Percentiles rank a stretch among this genome's conserved stretches.
Evolutionary conservation across 2,797 vertebrate genomes (phyloP).

Genomic region (Salarias fasciatus): DNA sequence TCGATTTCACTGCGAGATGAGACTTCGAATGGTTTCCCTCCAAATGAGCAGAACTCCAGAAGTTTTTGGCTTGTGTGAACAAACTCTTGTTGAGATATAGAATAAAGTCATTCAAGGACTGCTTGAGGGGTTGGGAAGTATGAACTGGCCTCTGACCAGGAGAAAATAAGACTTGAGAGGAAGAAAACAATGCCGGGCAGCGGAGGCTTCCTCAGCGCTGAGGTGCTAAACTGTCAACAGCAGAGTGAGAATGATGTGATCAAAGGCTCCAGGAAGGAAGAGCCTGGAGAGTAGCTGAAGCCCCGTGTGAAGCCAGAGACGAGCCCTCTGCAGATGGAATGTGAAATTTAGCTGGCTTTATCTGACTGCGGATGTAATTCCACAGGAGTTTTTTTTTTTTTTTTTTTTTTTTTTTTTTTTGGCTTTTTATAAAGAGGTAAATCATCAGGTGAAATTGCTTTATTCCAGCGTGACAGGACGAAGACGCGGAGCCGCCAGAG

Average conservation of each 20-base stretch:
- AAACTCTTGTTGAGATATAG: conserved; percentile 19
- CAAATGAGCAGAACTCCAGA: conserved; percentile 22
- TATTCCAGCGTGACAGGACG: neutral
- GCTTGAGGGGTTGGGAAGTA: conserved; percentile 54
- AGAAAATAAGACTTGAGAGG: conserved; percentile 19
- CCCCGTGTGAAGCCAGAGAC: conserved; percentile 33
- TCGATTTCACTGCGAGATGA: conserved; percentile 39
- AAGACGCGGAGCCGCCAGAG: neutral
- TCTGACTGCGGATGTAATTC: conserved; percentile 4
- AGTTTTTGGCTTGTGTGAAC: conserved; percentile 14
- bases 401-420: neutral
- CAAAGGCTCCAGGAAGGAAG: conserved; percentile 70
- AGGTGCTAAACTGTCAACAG: conserved; percentile 79
- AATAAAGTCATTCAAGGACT: conserved; percentile 32
- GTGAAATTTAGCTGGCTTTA: conserved; percentile 20
- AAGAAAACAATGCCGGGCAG: conserved; percentile 63
- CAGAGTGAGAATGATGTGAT: conserved; percentile 74
- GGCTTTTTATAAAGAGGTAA: neutral
- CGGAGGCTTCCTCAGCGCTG: conserved; percentile 60
- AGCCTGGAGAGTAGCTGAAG: conserved; percentile 57
- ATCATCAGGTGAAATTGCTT: conserved; percentile 6
- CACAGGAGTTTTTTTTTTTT: too few species aligned
- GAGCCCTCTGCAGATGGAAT: conserved; percentile 22
- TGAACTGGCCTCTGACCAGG: conserved; percentile 50
- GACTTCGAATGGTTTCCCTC: conserved; percentile 41